Evolutionary conservation across 2,797 vertebrate genomes (phyloP).

Genomic region (Coilia nasus): DNA sequence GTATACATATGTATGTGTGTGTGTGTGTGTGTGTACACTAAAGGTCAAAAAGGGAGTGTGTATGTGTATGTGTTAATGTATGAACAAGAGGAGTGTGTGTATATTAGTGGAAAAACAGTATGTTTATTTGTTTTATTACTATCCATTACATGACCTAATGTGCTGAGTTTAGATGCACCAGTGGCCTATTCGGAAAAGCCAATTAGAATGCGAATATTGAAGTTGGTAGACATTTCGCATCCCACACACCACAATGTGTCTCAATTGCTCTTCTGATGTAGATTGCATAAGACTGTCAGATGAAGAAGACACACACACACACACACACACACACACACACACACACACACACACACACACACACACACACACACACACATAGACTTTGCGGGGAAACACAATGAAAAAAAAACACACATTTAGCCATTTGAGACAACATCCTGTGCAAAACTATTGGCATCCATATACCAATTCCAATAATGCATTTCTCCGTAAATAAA

Average conservation of each 20-base stretch:
- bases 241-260: neutral
- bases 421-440: neutral
- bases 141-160: conserved; percentile 7
- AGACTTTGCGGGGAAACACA: conserved; percentile 3
- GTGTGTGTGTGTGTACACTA: neutral
- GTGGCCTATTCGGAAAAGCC: neutral
- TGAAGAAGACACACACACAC: neutral
- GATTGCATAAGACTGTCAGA: neutral
- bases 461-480: neutral
- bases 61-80: neutral
- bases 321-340: neutral
- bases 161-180: neutral
- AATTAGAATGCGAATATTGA: neutral
- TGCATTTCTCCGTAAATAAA: neutral
- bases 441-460: neutral
- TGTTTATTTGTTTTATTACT: neutral
- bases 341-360: neutral
- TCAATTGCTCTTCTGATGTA: neutral
- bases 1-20: neutral
- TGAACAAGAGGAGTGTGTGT: neutral
- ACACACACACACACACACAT: conserved; percentile 4
- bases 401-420: neutral
- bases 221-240: neutral
- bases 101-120: neutral
- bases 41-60: neutral